Conservation (phyloP, 2,888 invertebrate species). For the Griposia aprilina region DNA sequence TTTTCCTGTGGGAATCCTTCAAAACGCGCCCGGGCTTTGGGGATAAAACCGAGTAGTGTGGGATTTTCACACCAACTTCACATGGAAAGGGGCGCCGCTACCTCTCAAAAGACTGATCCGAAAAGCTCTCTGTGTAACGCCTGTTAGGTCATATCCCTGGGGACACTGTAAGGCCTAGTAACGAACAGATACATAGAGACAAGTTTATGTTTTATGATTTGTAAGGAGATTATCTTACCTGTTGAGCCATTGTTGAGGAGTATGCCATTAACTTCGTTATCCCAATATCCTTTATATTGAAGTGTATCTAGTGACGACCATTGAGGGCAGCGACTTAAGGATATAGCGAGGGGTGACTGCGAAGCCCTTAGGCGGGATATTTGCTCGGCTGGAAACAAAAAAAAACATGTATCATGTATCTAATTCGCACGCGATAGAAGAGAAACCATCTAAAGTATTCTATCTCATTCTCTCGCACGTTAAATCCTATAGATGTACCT, state of each 20-base stretch:
- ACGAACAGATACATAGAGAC: not conserved
- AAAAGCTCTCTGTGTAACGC: not conserved
- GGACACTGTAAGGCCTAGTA: not conserved
- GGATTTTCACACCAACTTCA: not conserved
- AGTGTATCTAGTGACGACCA: slow-evolving; percentile 90
- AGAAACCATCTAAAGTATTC: too few relatives aligned
- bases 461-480: too few relatives aligned
- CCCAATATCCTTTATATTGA: slow-evolving; percentile 91
- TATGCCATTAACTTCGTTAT: slow-evolving; percentile 89
- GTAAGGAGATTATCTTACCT: slow-evolving; percentile 80
- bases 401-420: not conserved
- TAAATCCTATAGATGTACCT: too few relatives aligned
- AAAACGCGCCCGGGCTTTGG: not conserved
- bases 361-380: slow-evolving; percentile 86
- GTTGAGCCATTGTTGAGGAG: slow-evolving; percentile 93
- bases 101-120: not conserved
- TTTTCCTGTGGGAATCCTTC: not conserved
- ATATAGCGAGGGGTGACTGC: slow-evolving; percentile 92
- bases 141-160: not conserved
- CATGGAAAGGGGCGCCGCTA: too few relatives aligned
- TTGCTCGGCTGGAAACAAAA: slow-evolving; percentile 81
- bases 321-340: slow-evolving; percentile 83
- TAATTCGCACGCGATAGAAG: too few relatives aligned
- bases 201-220: not conserved
- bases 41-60: not conserved